Percentiles rank a stretch among this genome's conserved stretches.
phyloP scores from a whole-genome alignment of 2,797 vertebrate species.

The Alauda arvensis region DNA sequence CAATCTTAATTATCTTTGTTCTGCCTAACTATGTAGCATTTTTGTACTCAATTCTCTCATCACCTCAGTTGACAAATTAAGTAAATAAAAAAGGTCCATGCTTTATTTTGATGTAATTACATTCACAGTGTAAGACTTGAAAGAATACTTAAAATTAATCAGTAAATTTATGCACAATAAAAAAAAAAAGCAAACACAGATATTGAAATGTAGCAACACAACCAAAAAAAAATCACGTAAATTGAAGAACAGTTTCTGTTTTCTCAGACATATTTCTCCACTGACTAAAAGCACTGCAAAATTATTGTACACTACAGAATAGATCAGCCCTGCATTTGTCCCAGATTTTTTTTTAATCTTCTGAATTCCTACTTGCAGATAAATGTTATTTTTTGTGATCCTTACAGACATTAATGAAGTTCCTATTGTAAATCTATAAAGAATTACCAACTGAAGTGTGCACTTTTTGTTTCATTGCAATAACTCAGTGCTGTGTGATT shows the following conservation, averaged over 20 bases:
- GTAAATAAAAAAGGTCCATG: slow-evolving; percentile 48
- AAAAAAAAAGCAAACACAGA: slow-evolving; percentile 20
- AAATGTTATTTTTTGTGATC: slow-evolving; percentile 74
- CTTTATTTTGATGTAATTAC: slow-evolving; percentile 58
- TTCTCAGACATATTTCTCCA: neutral
- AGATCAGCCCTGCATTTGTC: slow-evolving; percentile 41
- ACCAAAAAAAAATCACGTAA: neutral
- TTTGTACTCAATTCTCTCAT: slow-evolving; percentile 28
- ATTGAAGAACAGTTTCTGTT: slow-evolving; percentile 18
- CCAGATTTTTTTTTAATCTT: slow-evolving; percentile 56
- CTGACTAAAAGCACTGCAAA: slow-evolving; percentile 22
- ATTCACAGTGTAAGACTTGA: slow-evolving; percentile 28
- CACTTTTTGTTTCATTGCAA: slow-evolving; percentile 83
- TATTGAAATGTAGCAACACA: slow-evolving; percentile 23
- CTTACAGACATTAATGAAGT: slow-evolving; percentile 79
- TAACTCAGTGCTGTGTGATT: slow-evolving; percentile 83
- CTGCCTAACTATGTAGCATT: slow-evolving; percentile 51
- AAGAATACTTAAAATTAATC: slow-evolving; percentile 61
- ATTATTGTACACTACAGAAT: neutral
- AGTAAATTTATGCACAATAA: slow-evolving; percentile 35
- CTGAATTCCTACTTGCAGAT: slow-evolving; percentile 69
- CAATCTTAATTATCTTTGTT: slow-evolving; percentile 57
- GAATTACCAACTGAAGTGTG: slow-evolving; percentile 82
- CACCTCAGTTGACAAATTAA: slow-evolving; percentile 51
- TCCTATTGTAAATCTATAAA: slow-evolving; percentile 85